These are phyloP conservation scores for Magallana angulata DNA, from an alignment of 1,140 invertebrate genomes.

Conservation along the genomic window DNA sequence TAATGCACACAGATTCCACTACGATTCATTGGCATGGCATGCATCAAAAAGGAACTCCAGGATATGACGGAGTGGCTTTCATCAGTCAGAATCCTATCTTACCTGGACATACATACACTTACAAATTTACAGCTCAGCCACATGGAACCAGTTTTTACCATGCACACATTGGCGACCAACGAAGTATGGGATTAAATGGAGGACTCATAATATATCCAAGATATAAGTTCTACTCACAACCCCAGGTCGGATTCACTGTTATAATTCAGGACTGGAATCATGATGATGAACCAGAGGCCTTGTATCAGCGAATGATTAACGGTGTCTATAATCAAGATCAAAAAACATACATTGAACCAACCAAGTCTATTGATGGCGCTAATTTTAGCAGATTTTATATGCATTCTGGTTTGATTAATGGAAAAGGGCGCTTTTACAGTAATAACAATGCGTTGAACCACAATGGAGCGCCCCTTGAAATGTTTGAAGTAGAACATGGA, in stretches of 20 bases:
- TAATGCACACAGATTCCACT: slow-evolving; percentile 85
- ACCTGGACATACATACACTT: too few species aligned
- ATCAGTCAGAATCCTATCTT: too few species aligned
- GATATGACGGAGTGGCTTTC: too few species aligned
- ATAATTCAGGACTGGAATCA: too few species aligned
- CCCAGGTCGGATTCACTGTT: too few species aligned
- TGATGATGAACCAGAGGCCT: too few species aligned
- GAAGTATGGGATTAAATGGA: slow-evolving; percentile 69
- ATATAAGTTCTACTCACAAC: slow-evolving; percentile 69
- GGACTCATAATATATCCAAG: slow-evolving; percentile 77
- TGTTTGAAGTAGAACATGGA: slow-evolving; percentile 71
- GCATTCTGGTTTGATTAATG: slow-evolving; percentile 59
- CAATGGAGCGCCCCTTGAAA: slow-evolving; percentile 58
- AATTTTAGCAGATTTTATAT: slow-evolving; percentile 53
- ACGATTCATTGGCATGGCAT: too few species aligned
- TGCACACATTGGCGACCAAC: slow-evolving; percentile 71
- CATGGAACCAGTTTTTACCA: slow-evolving; percentile 75
- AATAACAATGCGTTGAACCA: slow-evolving; percentile 80
- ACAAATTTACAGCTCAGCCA: too few species aligned
- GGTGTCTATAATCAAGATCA: slow-evolving; percentile 82
- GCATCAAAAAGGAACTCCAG: too few species aligned
- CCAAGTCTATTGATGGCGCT: slow-evolving; percentile 8
- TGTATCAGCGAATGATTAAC: slow-evolving; percentile 72
- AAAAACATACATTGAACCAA: neutral
- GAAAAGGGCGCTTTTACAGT: slow-evolving; percentile 55